These are phyloP conservation scores for Procapra przewalskii DNA, from an alignment of 2,113 vertebrate species.

Conservation along the genomic window DNA sequence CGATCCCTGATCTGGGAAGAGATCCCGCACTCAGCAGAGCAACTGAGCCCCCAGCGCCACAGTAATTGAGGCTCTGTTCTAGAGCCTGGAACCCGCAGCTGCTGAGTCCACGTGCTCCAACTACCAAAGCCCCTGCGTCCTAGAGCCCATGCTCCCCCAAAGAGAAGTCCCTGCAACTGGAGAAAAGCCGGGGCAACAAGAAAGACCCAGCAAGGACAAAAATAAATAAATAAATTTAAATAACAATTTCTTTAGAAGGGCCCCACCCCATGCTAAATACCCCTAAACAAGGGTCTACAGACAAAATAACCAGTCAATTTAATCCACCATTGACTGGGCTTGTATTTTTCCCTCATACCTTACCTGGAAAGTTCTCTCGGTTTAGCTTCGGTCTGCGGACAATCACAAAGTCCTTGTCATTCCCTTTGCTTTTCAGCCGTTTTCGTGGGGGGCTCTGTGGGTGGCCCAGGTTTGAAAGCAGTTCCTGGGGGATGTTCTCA, in stretches of 20 bases:
- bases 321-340: background rate
- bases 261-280: background rate
- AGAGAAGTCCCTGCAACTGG: background rate
- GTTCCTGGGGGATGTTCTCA: constrained; percentile 88
- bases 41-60: background rate
- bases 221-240: background rate
- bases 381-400: constrained; percentile 81
- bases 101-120: background rate
- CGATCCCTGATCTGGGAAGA: background rate
- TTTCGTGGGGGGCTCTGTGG: constrained; percentile 82
- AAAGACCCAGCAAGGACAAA: background rate
- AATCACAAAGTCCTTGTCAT: constrained; percentile 85
- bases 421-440: constrained; percentile 77
- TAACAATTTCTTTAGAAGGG: background rate
- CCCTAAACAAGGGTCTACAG: background rate
- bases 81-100: background rate
- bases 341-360: background rate
- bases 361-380: constrained; percentile 79
- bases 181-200: background rate
- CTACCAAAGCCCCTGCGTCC: background rate
- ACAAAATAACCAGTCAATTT: background rate
- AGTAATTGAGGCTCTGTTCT: background rate
- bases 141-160: background rate
- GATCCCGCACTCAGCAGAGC: background rate
- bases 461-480: constrained; percentile 75